Base-by-base conservation (phyloP, 30 jellyfish, hydroid and myxozoan species). In the Nemopilema nomurai region DNA sequence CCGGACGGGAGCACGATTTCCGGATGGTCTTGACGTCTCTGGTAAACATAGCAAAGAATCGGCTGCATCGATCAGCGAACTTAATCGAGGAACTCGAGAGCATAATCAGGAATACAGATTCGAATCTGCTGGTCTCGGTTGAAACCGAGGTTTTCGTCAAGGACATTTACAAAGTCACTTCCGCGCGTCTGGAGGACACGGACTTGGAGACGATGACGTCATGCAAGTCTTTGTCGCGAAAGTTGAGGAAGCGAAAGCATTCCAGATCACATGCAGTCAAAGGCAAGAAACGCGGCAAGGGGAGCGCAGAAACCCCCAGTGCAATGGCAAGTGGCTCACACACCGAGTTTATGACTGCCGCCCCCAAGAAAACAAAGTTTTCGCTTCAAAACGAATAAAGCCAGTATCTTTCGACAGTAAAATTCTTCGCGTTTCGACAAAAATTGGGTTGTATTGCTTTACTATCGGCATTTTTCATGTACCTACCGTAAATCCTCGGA, bases 1-100 rank as follows among this genome's bases (percentile, higher is more conserved):
- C 86, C 6, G 91, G 91, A 31, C 70, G 64, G 65, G 85, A 83
- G 20, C 80, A 71, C 4, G 91, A 83, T 70, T 83, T 83, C 65
- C 91, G 91, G 8, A 26, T 65, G 79, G 74, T 71, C 4, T 62
- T 83, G 17, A 70, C 77, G 32, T 27, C 86, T 18, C 28, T 83
- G 22, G 82, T 75, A 8, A 70, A 25, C 31, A 83, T 83, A 41
- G 91, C 91, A 18, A 83, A 69, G 31, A 72, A 65, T 49, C 85
- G 86, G 0, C 41, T 83, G 31, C 82, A 73, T 22, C 85, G 76
- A 6, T 83, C 91, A 28, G 91, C 91, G 13, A 52, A 69, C 63
- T 65, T 83, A 50, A 50, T 83, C 1, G 82, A 71, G 19, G 83
- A 83, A 32, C 86, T 83, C n/a, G 91, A 83, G 27, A 71, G 80